These are phyloP conservation scores for Conopomorpha cramerella DNA, from an alignment of 1,140 invertebrate genomes.

Conservation along the genomic window DNA sequence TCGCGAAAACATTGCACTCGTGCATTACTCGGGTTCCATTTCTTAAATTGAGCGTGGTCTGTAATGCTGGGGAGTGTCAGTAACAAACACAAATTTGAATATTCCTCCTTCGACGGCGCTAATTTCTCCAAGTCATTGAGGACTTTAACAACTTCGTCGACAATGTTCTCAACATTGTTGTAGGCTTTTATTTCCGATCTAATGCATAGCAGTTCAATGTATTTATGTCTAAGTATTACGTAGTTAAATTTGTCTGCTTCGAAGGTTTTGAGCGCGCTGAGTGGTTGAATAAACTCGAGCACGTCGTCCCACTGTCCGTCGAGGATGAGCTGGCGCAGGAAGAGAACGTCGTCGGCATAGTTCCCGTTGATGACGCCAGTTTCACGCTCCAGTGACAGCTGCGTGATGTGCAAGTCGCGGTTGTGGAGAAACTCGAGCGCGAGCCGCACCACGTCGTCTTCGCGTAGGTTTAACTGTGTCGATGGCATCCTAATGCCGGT, in stretches of 20 bases:
- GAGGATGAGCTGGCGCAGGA: conserved; percentile 90
- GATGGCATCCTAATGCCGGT: conserved; percentile 67
- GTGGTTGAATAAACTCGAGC: conserved; percentile 92
- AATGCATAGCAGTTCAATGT: conserved; percentile 92
- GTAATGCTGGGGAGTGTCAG: conserved; percentile 90
- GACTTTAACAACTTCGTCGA: conserved; percentile 92
- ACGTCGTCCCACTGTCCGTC: conserved; percentile 99
- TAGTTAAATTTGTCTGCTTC: conserved; percentile 84
- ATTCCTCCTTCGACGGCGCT: conserved; percentile 91
- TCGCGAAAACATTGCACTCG: conserved; percentile 86
- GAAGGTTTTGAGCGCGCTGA: conserved; percentile 81
- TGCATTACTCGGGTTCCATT: conserved; percentile 91
- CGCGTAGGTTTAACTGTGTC: conserved; percentile 80
- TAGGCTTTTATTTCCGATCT: conserved; percentile 78
- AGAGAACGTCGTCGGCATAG: conserved; percentile 90
- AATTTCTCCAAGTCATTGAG: conserved; percentile 87
- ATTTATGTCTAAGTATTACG: conserved; percentile 89
- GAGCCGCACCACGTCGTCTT: conserved; percentile 90
- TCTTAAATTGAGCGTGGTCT: conserved; percentile 86
- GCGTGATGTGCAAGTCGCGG: conserved; percentile 85
- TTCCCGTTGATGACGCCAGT: conserved; percentile 94
- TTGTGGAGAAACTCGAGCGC: conserved; percentile 92
- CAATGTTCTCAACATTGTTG: conserved; percentile 85
- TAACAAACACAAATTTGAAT: conserved; percentile 89
- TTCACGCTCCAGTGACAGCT: conserved; percentile 91